Percentiles rank a stretch among this genome's conserved stretches.
These are phyloP conservation scores for Takifugu ocellatus DNA, from an alignment of 2,797 vertebrate species.

Conservation along the genomic window DNA sequence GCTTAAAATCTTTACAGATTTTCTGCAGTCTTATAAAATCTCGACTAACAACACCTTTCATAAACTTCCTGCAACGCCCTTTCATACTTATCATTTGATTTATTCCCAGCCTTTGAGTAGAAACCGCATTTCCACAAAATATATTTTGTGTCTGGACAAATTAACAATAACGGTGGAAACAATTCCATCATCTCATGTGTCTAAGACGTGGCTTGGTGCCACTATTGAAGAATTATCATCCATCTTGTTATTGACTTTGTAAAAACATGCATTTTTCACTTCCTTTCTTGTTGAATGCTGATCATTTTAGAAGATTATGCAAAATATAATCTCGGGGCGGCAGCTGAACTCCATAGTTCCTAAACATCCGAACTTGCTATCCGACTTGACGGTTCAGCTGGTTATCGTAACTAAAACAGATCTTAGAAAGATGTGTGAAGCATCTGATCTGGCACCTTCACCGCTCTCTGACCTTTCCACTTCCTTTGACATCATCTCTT, in stretches of 20 bases:
- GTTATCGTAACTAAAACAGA: conserved; percentile 26
- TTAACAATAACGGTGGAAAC: conserved; percentile 56
- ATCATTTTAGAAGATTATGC: conserved; percentile 2
- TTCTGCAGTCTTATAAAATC: neutral
- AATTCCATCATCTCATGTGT: conserved; percentile 49
- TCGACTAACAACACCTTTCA: conserved; percentile 8
- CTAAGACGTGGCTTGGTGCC: conserved; percentile 59
- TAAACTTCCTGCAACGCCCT: conserved; percentile 15
- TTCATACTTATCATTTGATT: conserved; percentile 26
- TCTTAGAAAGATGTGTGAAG: conserved; percentile 17
- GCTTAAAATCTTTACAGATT: neutral
- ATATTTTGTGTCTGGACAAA: conserved; percentile 50
- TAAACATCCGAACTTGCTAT: conserved; percentile 27
- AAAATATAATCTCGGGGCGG: conserved; percentile 35
- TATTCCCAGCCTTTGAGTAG: conserved; percentile 43
- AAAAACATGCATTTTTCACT: conserved; percentile 44
- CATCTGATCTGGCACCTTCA: conserved; percentile 36
- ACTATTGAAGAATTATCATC: conserved; percentile 67
- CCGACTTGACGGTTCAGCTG: conserved; percentile 19
- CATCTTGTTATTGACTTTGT: conserved; percentile 58
- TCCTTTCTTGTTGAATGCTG: conserved; percentile 38
- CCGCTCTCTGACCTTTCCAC: conserved; percentile 49
- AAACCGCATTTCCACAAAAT: conserved; percentile 33
- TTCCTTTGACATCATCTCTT: conserved; percentile 42
- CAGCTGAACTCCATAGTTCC: conserved; percentile 31